Evolutionary conservation across 2,113 vertebrate genomes (phyloP).

Genomic region (Gorsachius goisagi): DNA sequence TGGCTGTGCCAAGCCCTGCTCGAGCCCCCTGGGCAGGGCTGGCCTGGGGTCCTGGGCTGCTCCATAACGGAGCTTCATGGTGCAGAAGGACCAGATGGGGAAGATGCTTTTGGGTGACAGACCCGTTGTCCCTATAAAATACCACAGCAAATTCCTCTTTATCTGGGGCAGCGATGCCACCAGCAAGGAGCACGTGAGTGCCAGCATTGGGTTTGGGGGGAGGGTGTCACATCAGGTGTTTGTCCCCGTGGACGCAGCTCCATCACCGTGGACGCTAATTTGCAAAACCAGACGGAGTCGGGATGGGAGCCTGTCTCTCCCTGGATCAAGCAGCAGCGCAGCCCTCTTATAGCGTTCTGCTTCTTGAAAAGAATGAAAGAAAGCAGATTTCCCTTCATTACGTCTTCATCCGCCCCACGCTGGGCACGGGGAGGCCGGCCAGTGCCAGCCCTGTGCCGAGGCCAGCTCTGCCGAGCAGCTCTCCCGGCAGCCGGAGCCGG

Average conservation of each 20-base stretch:
- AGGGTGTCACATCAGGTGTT: neutral
- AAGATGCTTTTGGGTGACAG: neutral
- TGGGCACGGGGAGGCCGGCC: neutral
- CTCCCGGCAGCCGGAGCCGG: neutral
- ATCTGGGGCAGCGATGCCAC: neutral
- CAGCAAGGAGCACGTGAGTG: neutral
- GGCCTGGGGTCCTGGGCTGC: neutral
- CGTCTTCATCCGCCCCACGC: neutral
- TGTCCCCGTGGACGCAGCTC: neutral
- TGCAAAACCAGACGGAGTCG: accelerated
- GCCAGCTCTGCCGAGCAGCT: neutral
- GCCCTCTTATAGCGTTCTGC: neutral
- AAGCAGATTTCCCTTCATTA: neutral
- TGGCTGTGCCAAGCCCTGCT: neutral
- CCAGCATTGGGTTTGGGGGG: accelerated
- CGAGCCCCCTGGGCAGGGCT: neutral
- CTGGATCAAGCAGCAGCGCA: neutral
- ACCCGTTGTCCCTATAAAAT: neutral
- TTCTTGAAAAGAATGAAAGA: neutral
- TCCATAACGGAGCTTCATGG: accelerated
- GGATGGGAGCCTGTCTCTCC: accelerated
- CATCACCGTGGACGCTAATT: accelerated
- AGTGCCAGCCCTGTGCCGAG: neutral
- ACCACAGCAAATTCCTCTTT: neutral
- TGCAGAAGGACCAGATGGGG: accelerated